phyloP scores from a whole-genome alignment of 2,113 vertebrate species.

The Balaeniceps rex region DNA sequence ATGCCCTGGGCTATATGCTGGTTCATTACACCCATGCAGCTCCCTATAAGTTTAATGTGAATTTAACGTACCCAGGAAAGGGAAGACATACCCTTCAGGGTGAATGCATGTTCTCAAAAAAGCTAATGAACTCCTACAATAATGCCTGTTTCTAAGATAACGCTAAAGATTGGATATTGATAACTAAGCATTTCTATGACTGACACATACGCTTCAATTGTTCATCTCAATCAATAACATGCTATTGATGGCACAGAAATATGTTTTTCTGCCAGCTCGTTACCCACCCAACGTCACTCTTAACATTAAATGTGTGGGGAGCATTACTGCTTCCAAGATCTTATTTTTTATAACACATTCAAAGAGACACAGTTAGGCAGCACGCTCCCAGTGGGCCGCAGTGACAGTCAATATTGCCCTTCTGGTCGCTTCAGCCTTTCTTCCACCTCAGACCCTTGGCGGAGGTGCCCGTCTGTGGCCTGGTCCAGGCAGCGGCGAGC shows the following conservation, averaged over 20 bases:
- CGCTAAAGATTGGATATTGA: not conserved
- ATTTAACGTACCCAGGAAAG: not conserved
- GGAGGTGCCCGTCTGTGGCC: too few relatives aligned
- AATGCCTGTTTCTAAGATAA: not conserved
- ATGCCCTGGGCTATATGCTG: accelerated
- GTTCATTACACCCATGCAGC: not conserved
- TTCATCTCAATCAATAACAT: not conserved
- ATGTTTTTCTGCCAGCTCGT: not conserved
- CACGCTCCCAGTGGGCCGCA: accelerated
- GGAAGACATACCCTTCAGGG: not conserved
- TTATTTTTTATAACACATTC: not conserved
- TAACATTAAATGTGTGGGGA: not conserved
- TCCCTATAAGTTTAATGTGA: not conserved
- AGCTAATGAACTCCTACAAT: not conserved
- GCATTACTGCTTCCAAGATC: not conserved
- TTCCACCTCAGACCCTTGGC: not conserved
- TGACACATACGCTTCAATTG: not conserved
- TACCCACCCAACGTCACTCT: not conserved
- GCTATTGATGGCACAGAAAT: not conserved
- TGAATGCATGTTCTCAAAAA: not conserved
- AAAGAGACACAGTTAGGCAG: accelerated
- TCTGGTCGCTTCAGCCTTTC: not conserved
- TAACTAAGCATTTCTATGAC: not conserved
- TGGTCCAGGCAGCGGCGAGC: not conserved
- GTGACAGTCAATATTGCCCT: accelerated